Evolutionary conservation across 1,140 invertebrate genomes (phyloP).

Genomic region (Caerostris darwini): DNA sequence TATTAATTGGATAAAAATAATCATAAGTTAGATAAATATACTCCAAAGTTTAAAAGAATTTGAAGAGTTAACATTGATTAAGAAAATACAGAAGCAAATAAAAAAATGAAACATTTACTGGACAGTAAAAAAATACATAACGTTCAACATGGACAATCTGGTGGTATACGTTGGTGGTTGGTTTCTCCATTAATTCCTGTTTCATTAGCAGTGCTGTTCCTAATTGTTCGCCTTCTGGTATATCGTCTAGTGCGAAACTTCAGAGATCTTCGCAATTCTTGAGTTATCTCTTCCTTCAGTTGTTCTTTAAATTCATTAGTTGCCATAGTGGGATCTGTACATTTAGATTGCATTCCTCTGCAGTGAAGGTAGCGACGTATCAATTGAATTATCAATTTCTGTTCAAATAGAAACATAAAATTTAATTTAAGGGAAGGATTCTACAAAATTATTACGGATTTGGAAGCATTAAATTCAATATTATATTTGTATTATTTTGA

Average conservation of each 20-base stretch:
- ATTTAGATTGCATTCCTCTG: neutral
- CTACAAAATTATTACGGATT: too few species aligned
- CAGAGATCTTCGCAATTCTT: slow-evolving; percentile 41
- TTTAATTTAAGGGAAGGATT: too few species aligned
- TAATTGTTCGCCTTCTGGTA: slow-evolving; percentile 31
- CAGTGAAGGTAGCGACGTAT: slow-evolving; percentile 63
- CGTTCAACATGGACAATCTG: slow-evolving; percentile 1
- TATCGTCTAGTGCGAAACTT: slow-evolving; percentile 3
- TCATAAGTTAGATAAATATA: too few species aligned
- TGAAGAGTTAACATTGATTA: too few species aligned
- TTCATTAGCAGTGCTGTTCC: neutral
- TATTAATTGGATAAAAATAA: too few species aligned
- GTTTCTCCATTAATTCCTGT: neutral
- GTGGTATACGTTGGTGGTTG: neutral
- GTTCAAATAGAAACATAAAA: neutral
- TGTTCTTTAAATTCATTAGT: slow-evolving; percentile 61
- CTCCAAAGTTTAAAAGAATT: too few species aligned
- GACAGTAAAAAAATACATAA: neutral
- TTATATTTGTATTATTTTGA: too few species aligned
- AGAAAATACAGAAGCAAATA: neutral
- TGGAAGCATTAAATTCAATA: too few species aligned
- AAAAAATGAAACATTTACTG: neutral
- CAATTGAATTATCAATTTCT: slow-evolving; percentile 61
- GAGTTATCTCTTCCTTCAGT: slow-evolving; percentile 57
- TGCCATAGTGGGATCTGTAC: neutral